phyloP scores from a whole-genome alignment of 2,797 vertebrate genomes.

The Tokudaia muenninki region DNA sequence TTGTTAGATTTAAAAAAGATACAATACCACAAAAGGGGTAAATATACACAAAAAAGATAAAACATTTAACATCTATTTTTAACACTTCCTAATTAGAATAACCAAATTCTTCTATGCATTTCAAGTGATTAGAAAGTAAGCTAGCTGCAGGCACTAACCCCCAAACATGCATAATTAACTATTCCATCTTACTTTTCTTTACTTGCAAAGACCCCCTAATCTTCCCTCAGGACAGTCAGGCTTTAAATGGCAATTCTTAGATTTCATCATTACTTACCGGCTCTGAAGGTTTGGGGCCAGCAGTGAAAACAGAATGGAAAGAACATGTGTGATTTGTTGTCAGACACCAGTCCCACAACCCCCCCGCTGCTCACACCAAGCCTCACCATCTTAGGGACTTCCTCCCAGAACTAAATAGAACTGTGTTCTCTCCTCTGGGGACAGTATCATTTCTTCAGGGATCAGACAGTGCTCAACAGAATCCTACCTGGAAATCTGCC shows the following conservation, averaged over 20 bases:
- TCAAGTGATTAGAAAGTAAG: neutral
- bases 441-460: neutral
- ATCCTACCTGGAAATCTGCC: neutral
- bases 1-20: slow-evolving; percentile 28
- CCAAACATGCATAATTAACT: neutral
- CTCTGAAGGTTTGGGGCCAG: slow-evolving; percentile 24
- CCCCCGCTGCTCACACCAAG: neutral
- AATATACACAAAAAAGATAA: neutral
- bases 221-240: neutral
- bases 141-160: neutral
- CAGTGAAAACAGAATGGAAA: slow-evolving; percentile 26
- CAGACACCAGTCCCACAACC: neutral
- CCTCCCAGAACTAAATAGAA: neutral
- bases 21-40: neutral
- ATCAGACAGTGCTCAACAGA: neutral
- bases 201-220: neutral
- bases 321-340: neutral
- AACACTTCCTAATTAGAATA: neutral
- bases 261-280: slow-evolving; percentile 33
- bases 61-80: slow-evolving; percentile 41
- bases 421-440: neutral
- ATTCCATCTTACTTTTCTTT: neutral
- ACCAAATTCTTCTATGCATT: slow-evolving; percentile 29
- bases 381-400: neutral
- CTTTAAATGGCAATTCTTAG: slow-evolving; percentile 32